Percentiles rank a stretch among this genome's conserved stretches.
Conservation (phyloP, 2,113 vertebrate genomes). For the Archilochus colubris region DNA sequence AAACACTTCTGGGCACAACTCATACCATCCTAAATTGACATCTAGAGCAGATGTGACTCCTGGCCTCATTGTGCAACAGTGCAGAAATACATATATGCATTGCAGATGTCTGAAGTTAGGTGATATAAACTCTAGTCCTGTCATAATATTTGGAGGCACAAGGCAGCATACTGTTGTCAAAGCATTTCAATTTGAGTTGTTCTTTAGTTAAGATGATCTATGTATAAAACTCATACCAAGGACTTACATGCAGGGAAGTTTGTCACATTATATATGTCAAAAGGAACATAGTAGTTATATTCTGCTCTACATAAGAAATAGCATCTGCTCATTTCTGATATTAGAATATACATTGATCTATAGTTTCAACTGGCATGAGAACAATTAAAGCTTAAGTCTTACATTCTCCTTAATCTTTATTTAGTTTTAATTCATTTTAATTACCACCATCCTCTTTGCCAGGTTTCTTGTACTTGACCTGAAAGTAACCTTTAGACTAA, state of each 20-base stretch:
- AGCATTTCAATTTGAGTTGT: neutral
- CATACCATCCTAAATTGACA: neutral
- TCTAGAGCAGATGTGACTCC: neutral
- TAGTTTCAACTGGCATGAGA: conserved; percentile 63
- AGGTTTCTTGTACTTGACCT: conserved; percentile 68
- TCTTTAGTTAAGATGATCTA: neutral
- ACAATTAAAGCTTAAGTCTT: conserved; percentile 60
- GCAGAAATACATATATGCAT: neutral
- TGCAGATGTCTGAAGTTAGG: neutral
- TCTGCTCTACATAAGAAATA: conserved; percentile 26
- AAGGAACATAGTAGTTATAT: neutral
- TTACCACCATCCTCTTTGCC: conserved; percentile 40
- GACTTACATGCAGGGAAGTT: neutral
- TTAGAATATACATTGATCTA: conserved; percentile 54
- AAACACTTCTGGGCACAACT: neutral
- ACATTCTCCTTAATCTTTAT: conserved; percentile 60
- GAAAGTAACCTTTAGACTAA: conserved; percentile 72
- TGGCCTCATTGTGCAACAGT: fast-evolving
- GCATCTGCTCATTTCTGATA: conserved; percentile 63
- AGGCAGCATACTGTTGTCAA: neutral
- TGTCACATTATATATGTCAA: neutral
- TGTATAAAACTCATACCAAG: neutral
- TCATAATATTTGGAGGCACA: neutral
- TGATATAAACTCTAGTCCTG: neutral
- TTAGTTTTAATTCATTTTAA: conserved; percentile 71